Conservation (phyloP, 2,113 vertebrate genomes). For the Nibea coibor region DNA sequence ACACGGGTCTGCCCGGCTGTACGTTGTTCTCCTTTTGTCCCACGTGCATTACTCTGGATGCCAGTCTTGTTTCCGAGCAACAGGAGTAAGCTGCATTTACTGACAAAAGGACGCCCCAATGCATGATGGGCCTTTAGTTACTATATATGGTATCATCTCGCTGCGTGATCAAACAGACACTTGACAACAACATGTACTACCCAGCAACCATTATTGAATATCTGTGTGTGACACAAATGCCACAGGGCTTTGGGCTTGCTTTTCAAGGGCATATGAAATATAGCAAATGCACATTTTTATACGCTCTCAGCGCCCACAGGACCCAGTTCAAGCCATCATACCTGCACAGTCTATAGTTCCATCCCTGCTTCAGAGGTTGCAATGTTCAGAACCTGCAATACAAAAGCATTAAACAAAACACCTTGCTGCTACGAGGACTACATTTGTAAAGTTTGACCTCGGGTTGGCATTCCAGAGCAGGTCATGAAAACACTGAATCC, state of each 20-base stretch:
- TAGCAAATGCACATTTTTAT: no score
- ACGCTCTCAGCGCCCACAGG: no score
- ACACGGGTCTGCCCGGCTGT: not conserved
- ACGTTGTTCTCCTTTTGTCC: slow-evolving; percentile 17
- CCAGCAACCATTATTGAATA: no score
- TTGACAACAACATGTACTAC: no score
- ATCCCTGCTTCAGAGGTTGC: not conserved
- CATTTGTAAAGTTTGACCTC: not conserved
- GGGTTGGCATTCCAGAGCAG: not conserved
- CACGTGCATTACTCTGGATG: slow-evolving; percentile 12
- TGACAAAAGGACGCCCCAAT: slow-evolving; percentile 2
- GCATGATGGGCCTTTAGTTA: no score
- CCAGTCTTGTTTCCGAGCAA: slow-evolving; percentile 26
- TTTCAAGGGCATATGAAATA: no score
- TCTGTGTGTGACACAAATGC: no score
- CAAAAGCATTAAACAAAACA: not conserved
- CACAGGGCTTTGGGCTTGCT: no score
- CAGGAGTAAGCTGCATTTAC: slow-evolving; percentile 26
- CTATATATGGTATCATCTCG: no score
- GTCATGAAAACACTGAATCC: not conserved
- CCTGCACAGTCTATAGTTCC: no score
- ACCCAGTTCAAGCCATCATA: no score
- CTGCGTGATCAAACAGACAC: no score
- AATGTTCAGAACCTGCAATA: not conserved
- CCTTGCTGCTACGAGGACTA: not conserved